Evolutionary conservation across 2,113 vertebrate species (phyloP).

Genomic region (Poeciliopsis retropinna): DNA sequence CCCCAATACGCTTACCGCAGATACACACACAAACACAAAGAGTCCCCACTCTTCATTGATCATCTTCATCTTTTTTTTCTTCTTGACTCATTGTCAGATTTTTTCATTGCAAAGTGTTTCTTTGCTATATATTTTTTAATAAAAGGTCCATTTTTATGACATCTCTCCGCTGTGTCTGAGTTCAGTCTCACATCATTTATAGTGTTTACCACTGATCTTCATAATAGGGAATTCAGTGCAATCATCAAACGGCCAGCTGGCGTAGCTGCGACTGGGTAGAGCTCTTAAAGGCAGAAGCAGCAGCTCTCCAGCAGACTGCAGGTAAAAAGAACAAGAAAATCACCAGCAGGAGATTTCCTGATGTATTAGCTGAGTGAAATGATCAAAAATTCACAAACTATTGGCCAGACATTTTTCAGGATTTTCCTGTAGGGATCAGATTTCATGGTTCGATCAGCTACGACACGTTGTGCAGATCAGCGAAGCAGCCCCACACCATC

Average conservation of each 20-base stretch:
- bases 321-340: constrained; percentile 1
- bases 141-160: constrained; percentile 25
- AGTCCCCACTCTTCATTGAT: constrained; percentile 23
- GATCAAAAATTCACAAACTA: not conserved
- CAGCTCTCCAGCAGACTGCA: constrained; percentile 6
- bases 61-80: constrained; percentile 9
- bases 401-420: not conserved
- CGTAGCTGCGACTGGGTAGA: constrained; percentile 32
- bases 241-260: constrained; percentile 58
- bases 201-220: constrained; percentile 51
- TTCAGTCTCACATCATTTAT: constrained; percentile 50
- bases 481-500: not conserved
- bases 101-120: not conserved
- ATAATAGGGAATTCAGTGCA: constrained; percentile 47
- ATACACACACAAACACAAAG: constrained; percentile 26
- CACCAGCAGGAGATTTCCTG: constrained; percentile 16
- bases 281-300: constrained; percentile 59
- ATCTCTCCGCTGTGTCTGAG: constrained; percentile 14
- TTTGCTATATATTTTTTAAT: constrained; percentile 7
- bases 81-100: not conserved
- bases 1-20: constrained; percentile 15
- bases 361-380: not conserved
- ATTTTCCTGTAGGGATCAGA: not conserved
- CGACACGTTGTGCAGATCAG: not conserved
- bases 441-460: not conserved